Conservation (phyloP, 2,888 invertebrate species). For the Orthonevra nobilis region DNA sequence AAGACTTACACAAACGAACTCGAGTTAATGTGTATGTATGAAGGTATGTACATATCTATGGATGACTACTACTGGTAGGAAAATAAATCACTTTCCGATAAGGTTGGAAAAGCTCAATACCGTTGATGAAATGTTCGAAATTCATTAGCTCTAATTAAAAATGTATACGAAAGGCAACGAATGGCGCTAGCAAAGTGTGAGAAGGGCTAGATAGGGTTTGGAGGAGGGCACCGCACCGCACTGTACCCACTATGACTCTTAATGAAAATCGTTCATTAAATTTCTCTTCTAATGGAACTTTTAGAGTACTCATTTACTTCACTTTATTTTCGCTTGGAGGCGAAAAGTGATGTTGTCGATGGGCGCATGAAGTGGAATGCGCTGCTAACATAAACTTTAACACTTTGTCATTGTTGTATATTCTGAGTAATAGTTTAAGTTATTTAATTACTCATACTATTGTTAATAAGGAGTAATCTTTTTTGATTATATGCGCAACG, state of each 20-base stretch:
- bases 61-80: conserved; percentile 50
- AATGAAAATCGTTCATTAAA: conserved; percentile 69
- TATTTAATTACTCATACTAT: conserved; percentile 31
- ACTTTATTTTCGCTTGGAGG: conserved; percentile 33
- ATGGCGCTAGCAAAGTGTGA: not conserved
- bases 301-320: conserved; percentile 65
- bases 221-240: conserved; percentile 27
- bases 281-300: conserved; percentile 67
- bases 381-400: conserved; percentile 62
- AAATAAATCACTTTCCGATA: conserved; percentile 67
- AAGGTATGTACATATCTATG: not conserved
- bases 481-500: conserved; percentile 7
- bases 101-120: conserved; percentile 64
- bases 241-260: conserved; percentile 51
- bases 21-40: conserved; percentile 51
- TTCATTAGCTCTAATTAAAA: conserved; percentile 70
- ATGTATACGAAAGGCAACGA: conserved; percentile 56
- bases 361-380: conserved; percentile 35
- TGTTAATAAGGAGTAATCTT: too few species aligned
- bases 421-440: conserved; percentile 45
- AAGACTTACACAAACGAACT: conserved; percentile 37
- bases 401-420: conserved; percentile 44
- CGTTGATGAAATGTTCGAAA: conserved; percentile 67
- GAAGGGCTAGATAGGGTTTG: not conserved
- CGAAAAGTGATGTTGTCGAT: conserved; percentile 50